Percentiles rank a stretch among this genome's conserved stretches.
phyloP scores from a whole-genome alignment of 2,113 vertebrate genomes.

The Sorex fumeus region DNA sequence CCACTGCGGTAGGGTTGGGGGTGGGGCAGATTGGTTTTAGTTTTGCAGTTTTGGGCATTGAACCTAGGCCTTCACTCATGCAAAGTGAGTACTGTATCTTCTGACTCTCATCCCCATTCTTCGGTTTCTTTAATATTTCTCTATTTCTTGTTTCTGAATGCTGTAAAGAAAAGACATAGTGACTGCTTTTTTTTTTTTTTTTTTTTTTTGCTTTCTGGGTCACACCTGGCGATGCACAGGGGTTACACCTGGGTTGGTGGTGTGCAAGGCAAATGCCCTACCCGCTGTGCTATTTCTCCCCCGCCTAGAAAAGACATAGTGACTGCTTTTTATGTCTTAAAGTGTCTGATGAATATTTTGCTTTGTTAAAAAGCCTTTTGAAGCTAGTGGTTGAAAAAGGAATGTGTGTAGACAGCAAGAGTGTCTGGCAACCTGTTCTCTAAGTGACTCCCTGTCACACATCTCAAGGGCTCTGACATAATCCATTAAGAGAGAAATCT shows the following conservation, averaged over 20 bases:
- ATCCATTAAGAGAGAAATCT: not conserved
- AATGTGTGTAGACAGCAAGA: not conserved
- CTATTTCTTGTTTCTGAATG: too few relatives aligned
- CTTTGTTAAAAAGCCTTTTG: constrained; percentile 9
- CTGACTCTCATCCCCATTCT: not conserved
- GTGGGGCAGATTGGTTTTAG: not conserved
- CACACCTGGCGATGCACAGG: too few relatives aligned
- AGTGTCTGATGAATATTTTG: constrained; percentile 2
- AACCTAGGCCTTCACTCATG: not conserved
- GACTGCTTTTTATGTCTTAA: not conserved
- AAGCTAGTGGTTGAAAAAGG: not conserved
- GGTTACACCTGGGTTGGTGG: too few relatives aligned
- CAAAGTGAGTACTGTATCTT: not conserved
- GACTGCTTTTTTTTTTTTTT: not conserved
- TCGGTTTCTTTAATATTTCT: not conserved
- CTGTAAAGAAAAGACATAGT: not conserved
- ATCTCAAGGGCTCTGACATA: not conserved
- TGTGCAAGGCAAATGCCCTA: too few relatives aligned
- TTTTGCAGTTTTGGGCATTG: not conserved
- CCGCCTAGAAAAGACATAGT: not conserved
- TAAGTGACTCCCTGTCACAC: not conserved
- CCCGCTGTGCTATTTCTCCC: too few relatives aligned
- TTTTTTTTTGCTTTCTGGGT: too few relatives aligned
- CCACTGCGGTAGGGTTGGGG: too few relatives aligned
- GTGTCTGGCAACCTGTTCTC: not conserved